A percentile compares a stretch with the other conserved stretches of the same genome.
phyloP scores from a whole-genome alignment of 2,113 vertebrate species.

The Neolamprologus longior region DNA sequence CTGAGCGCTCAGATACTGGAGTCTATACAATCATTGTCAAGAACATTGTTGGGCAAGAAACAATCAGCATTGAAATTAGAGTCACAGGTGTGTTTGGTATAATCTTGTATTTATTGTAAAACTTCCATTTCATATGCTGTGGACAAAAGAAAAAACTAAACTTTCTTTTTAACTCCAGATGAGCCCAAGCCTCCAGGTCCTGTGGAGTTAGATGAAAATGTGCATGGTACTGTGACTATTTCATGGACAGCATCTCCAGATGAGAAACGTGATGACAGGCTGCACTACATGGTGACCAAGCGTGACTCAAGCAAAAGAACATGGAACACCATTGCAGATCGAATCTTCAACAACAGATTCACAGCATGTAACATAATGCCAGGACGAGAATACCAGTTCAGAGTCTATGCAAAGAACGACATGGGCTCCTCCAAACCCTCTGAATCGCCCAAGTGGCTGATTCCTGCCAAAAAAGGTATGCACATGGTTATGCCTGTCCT shows the following conservation, averaged over 20 bases:
- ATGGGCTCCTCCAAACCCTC: constrained; percentile 78
- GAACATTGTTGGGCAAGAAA: constrained; percentile 70
- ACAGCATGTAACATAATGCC: constrained; percentile 80
- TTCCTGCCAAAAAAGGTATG: constrained; percentile 70
- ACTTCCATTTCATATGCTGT: neutral
- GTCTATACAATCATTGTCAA: constrained; percentile 76
- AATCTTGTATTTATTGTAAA: neutral
- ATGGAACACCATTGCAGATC: constrained; percentile 76
- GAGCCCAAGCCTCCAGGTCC: constrained; percentile 81
- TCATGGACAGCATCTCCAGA: constrained; percentile 82
- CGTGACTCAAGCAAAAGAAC: constrained; percentile 71
- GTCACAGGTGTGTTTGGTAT: constrained; percentile 75
- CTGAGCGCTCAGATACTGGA: constrained; percentile 75
- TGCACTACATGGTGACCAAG: constrained; percentile 81
- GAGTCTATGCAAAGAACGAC: constrained; percentile 84
- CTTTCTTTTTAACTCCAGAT: constrained; percentile 57
- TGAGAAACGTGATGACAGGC: constrained; percentile 72
- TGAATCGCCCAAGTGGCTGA: constrained; percentile 81
- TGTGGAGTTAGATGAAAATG: constrained; percentile 76
- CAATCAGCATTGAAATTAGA: constrained; percentile 76
- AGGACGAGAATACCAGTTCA: constrained; percentile 83
- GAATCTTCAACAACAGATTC: constrained; percentile 84
- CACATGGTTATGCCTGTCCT: neutral
- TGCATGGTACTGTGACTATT: constrained; percentile 81
- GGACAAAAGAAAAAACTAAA: neutral